A percentile compares a stretch with the other conserved stretches of the same genome.
These are phyloP conservation scores for Rhinolophus ferrumequinum DNA, from an alignment of 2,113 vertebrate genomes.

Conservation along the genomic window DNA sequence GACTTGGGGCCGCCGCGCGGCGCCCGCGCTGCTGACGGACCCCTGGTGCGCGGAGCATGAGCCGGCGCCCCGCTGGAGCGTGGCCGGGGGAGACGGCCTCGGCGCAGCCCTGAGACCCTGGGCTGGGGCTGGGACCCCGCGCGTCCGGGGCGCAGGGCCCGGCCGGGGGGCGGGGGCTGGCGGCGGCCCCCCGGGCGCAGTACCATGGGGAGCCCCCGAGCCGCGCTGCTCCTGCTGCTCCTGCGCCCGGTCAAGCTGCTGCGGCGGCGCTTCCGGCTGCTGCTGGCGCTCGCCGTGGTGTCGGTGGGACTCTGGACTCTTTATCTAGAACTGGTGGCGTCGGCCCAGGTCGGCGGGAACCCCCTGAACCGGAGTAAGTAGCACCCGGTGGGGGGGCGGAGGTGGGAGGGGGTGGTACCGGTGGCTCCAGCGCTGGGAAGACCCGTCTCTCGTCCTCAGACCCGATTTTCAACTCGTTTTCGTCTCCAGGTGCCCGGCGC, in stretches of 20 bases:
- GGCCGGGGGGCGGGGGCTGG: background rate
- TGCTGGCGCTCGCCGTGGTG: constrained; percentile 78
- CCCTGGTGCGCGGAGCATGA: constrained; percentile 48
- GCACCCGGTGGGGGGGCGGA: background rate
- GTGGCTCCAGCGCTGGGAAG: background rate
- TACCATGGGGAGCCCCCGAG: constrained; percentile 75
- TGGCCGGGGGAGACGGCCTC: background rate
- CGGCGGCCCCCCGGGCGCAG: background rate
- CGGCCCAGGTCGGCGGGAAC: constrained; percentile 66
- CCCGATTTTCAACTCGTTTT: background rate
- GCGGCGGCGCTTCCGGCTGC: constrained; percentile 82
- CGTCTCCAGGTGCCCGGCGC: background rate
- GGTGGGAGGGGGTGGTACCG: background rate
- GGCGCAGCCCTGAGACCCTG: constrained; percentile 45
- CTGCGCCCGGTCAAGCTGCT: constrained; percentile 79
- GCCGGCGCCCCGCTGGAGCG: background rate
- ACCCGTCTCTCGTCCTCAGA: background rate
- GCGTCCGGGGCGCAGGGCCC: constrained; percentile 9
- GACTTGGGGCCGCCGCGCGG: background rate
- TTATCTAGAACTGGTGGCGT: constrained; percentile 84
- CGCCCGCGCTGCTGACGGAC: background rate
- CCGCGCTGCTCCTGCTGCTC: constrained; percentile 61
- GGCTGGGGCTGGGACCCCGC: background rate
- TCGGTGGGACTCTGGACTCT: constrained; percentile 83
- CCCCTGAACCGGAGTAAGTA: constrained; percentile 83